phyloP scores from a whole-genome alignment of 2,888 invertebrate genomes.

The Gerris lacustris region DNA sequence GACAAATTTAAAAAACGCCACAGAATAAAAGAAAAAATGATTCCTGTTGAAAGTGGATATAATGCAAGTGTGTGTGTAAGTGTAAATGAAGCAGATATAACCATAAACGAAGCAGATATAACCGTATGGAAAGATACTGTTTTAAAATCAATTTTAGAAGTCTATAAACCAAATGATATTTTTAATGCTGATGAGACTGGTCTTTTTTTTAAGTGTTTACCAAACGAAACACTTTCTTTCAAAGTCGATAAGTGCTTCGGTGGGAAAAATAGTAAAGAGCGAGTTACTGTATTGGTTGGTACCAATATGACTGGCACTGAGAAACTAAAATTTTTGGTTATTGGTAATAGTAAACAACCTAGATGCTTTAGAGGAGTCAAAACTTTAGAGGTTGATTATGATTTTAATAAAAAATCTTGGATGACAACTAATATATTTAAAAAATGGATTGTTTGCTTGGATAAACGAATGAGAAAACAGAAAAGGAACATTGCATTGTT shows the following conservation, averaged over 20 bases:
- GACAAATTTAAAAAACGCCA: too few species aligned
- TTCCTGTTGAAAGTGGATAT: neutral
- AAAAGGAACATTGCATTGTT: conserved; percentile 7
- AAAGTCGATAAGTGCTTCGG: conserved; percentile 12
- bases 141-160: conserved; percentile 5
- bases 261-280: conserved; percentile 6
- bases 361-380: too few species aligned
- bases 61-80: too few species aligned
- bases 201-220: neutral
- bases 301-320: conserved; percentile 10
- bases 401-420: conserved; percentile 13
- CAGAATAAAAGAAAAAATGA: neutral
- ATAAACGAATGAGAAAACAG: conserved; percentile 11
- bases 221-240: neutral
- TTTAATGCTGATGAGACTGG: conserved; percentile 10
- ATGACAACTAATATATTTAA: conserved; percentile 12
- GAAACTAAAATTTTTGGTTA: neutral
- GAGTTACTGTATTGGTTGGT: neutral
- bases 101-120: neutral
- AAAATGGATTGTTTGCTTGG: neutral
- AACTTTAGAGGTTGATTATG: neutral
- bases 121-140: neutral
- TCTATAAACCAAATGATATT: conserved; percentile 2
- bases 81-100: too few species aligned
- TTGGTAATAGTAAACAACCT: too few species aligned